These are phyloP conservation scores for Anguilla japonica DNA, from an alignment of 2,113 vertebrate species.

Conservation along the genomic window DNA sequence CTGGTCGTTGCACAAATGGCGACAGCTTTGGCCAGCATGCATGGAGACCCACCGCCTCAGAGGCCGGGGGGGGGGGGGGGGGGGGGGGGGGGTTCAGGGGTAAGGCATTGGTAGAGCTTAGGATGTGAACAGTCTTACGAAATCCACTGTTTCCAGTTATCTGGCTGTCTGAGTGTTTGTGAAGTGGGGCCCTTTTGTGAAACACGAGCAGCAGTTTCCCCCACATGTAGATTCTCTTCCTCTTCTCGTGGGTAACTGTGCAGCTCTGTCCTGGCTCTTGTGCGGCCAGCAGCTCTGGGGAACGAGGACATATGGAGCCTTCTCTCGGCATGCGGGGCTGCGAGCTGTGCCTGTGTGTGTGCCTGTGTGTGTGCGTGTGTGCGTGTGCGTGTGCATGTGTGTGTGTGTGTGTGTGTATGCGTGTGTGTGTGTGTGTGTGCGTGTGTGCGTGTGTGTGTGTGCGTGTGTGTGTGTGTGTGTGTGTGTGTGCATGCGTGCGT, in stretches of 20 bases:
- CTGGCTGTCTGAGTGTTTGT: not conserved
- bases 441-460: not conserved
- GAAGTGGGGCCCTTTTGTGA: not conserved
- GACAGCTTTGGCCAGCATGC: conserved; percentile 10
- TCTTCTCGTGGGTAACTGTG: not conserved
- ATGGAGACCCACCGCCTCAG: not conserved
- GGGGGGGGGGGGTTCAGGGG: not conserved
- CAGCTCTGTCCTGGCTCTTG: not conserved
- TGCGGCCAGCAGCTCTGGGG: not conserved
- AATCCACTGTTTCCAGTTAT: not conserved
- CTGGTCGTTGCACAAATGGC: not conserved
- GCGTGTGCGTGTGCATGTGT: too few relatives aligned
- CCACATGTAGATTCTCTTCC: not conserved
- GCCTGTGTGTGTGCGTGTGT: not conserved
- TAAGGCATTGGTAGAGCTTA: not conserved
- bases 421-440: not conserved
- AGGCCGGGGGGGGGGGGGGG: not conserved
- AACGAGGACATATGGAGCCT: not conserved
- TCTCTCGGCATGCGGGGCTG: not conserved
- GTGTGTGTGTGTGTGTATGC: conserved; percentile 40
- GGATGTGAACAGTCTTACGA: not conserved
- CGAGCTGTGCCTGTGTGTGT: not conserved
- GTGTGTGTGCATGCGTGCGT: not conserved
- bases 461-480: not conserved
- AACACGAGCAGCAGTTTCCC: not conserved